Conservation (phyloP, 30 jellyfish, hydroid and myxozoan genomes). For the Cassiopea andromeda region DNA sequence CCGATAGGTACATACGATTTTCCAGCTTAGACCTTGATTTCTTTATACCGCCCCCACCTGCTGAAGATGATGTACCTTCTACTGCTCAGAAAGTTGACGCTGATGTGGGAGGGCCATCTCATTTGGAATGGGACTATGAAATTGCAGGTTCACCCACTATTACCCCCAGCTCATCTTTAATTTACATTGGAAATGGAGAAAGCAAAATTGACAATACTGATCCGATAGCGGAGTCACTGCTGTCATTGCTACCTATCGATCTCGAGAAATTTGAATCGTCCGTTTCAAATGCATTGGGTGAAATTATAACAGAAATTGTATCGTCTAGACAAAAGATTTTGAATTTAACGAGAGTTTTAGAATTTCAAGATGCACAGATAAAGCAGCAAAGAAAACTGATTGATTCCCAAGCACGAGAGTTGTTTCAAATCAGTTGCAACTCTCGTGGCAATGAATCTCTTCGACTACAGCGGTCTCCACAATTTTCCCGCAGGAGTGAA, state of each 20-base stretch:
- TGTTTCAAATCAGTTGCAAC: conserved; percentile 20
- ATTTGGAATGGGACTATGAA: conserved; percentile 78
- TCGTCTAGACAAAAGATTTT: conserved; percentile 84
- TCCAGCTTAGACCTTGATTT: conserved; percentile 76
- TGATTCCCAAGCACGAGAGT: conserved; percentile 59
- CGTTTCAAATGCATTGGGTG: conserved; percentile 84
- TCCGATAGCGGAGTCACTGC: conserved; percentile 86
- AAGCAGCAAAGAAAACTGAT: conserved; percentile 80
- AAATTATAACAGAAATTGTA: conserved; percentile 86
- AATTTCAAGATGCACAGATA: conserved; percentile 71
- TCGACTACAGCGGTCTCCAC: conserved; percentile 41
- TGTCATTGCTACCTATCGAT: conserved; percentile 82
- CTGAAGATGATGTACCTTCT: conserved; percentile 64
- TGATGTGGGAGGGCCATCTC: conserved; percentile 60
- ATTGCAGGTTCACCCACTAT: conserved; percentile 70
- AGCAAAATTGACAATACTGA: conserved; percentile 44
- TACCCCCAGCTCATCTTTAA: conserved; percentile 78
- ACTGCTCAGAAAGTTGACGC: conserved; percentile 41
- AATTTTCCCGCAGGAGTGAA: conserved; percentile 52
- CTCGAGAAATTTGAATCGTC: conserved; percentile 63
- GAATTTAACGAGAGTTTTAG: conserved; percentile 69
- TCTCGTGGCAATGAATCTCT: background rate
- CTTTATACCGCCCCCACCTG: conserved; percentile 98
- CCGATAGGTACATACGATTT: conserved; percentile 68
- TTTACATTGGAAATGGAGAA: conserved; percentile 42